Percentiles rank a stretch among this genome's conserved stretches.
These are phyloP conservation scores for Falcunculus frontatus DNA, from an alignment of 2,113 vertebrate genomes.

Conservation along the genomic window DNA sequence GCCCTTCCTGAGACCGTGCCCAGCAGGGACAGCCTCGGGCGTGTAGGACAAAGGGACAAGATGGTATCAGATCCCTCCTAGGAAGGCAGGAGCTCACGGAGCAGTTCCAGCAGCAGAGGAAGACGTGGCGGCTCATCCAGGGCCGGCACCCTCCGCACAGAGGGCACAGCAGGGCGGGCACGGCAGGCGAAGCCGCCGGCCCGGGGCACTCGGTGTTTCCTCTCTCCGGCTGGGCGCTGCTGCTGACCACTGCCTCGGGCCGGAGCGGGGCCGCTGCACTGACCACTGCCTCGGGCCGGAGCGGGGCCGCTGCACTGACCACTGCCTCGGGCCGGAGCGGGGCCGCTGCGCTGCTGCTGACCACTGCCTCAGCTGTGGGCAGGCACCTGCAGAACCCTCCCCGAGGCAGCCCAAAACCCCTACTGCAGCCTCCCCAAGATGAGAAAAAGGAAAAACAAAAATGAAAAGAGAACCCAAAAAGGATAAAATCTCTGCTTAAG, in stretches of 20 bases:
- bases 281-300: too few species aligned
- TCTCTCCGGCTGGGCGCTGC: fast-evolving
- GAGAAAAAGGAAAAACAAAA: too few species aligned
- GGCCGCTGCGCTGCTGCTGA: too few species aligned
- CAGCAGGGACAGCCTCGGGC: background rate
- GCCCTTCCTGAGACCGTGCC: background rate
- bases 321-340: fast-evolving
- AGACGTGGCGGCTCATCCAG: fast-evolving
- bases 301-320: too few species aligned
- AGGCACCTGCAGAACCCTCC: background rate
- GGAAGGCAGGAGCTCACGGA: background rate
- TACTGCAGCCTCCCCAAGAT: background rate
- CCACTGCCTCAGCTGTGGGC: fast-evolving
- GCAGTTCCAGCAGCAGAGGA: background rate
- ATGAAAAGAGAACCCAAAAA: background rate
- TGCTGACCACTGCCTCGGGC: background rate
- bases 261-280: fast-evolving
- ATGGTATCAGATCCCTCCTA: background rate
- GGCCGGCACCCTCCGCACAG: too few species aligned
- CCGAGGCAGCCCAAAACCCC: background rate
- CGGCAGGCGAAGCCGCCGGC: fast-evolving
- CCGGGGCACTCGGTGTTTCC: fast-evolving
- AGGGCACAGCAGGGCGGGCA: background rate
- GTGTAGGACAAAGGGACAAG: too few species aligned
- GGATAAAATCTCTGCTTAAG: background rate